Percentiles rank a stretch among this genome's conserved stretches.
Conservation (phyloP, 2,888 invertebrate species). For the Plebejus anna region DNA sequence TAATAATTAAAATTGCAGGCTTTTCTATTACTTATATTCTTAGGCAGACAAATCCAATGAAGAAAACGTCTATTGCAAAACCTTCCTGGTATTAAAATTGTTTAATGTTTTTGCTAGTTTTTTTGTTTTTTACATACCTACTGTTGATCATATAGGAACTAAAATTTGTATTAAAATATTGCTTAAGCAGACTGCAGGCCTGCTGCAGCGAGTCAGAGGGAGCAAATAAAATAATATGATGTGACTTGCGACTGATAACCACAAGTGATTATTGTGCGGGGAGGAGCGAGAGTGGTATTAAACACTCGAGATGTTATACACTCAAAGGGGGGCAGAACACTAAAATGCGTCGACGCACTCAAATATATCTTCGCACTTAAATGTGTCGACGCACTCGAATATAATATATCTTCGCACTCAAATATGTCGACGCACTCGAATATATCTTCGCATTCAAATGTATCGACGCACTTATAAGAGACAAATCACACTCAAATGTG, state of each 20-base stretch:
- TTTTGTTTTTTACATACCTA: too few relatives aligned
- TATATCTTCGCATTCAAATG: not conserved
- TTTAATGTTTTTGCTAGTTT: too few relatives aligned
- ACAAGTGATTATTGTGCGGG: constrained; percentile 41
- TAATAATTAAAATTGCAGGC: too few relatives aligned
- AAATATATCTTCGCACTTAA: too few relatives aligned
- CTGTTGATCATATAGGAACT: not conserved
- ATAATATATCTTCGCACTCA: not conserved
- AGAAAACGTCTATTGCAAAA: not conserved
- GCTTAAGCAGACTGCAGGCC: not conserved
- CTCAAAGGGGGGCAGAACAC: too few relatives aligned
- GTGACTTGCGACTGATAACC: not conserved
- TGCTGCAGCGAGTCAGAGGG: constrained; percentile 10
- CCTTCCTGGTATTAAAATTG: too few relatives aligned
- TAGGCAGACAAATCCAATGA: not conserved
- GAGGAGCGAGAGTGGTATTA: constrained; percentile 51
- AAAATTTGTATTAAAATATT: not conserved
- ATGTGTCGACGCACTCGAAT: not conserved
- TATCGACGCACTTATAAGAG: not conserved
- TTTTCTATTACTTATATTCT: not conserved
- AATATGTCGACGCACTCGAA: not conserved
- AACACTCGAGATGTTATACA: not conserved
- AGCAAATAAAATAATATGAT: not conserved
- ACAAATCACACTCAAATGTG: not conserved
- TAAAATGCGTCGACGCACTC: too few relatives aligned